phyloP scores from a whole-genome alignment of 2,797 vertebrate species.

The Acanthurus lineatus region DNA sequence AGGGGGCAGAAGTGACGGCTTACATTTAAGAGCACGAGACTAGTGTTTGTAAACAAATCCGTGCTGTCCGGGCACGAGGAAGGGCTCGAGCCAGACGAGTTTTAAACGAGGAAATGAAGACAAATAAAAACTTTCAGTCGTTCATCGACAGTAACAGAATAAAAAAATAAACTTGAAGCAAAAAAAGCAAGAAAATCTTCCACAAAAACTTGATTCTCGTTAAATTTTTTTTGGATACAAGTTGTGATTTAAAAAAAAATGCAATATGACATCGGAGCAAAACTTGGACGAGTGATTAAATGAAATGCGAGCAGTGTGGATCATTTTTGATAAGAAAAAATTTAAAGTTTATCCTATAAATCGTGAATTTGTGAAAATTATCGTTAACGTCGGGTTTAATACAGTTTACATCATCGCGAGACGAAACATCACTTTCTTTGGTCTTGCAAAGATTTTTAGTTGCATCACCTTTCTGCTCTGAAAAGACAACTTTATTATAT shows the following conservation, averaged over 20 bases:
- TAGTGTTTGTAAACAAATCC: constrained; percentile 87
- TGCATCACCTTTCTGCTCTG: background rate
- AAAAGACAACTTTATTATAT: background rate
- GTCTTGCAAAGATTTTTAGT: background rate
- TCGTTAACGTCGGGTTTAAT: background rate
- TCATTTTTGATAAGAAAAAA: background rate
- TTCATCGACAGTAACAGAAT: too few species aligned
- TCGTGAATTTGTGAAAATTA: too few species aligned
- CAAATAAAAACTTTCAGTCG: too few species aligned
- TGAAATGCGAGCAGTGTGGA: too few species aligned
- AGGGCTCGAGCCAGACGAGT: background rate
- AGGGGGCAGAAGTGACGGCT: constrained; percentile 62
- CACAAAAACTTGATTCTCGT: too few species aligned
- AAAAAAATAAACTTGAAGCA: too few species aligned
- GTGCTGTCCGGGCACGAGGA: constrained; percentile 50
- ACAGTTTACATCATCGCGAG: background rate
- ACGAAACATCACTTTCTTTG: background rate
- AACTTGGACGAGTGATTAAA: too few species aligned
- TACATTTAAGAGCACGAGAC: constrained; percentile 53
- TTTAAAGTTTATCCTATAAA: background rate
- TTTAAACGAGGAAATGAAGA: background rate
- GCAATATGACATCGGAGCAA: too few species aligned
- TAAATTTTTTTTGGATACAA: too few species aligned
- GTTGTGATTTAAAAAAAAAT: too few species aligned
- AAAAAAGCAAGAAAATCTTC: too few species aligned